These are phyloP conservation scores for Sebastes fasciatus DNA, from an alignment of 2,113 vertebrate genomes.

Conservation along the genomic window DNA sequence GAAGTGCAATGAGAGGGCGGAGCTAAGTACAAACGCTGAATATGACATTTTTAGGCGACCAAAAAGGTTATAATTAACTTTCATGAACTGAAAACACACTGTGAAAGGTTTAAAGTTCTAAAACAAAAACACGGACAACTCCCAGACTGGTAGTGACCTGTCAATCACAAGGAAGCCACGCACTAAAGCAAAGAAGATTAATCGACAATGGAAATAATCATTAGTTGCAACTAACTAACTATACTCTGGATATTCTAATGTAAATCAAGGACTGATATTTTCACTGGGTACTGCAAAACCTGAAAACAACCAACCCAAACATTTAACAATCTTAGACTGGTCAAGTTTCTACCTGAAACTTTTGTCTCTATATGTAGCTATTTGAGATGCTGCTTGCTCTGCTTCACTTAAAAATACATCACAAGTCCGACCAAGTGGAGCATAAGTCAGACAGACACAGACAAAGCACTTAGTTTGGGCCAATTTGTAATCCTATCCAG, in stretches of 20 bases:
- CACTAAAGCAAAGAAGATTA: too few relatives aligned
- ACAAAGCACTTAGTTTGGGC: constrained; percentile 41
- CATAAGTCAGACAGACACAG: constrained; percentile 30
- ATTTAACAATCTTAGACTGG: constrained; percentile 28
- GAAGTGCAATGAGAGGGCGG: too few relatives aligned
- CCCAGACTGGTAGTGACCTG: too few relatives aligned
- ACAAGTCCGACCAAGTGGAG: constrained; percentile 25
- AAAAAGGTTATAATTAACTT: too few relatives aligned
- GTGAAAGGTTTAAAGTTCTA: too few relatives aligned
- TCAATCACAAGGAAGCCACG: too few relatives aligned
- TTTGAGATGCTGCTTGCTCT: constrained; percentile 31
- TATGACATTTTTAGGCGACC: too few relatives aligned
- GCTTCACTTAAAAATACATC: constrained; percentile 59
- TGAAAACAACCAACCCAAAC: constrained; percentile 18
- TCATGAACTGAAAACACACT: too few relatives aligned
- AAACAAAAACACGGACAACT: too few relatives aligned
- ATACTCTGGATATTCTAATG: background rate
- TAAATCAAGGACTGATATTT: background rate
- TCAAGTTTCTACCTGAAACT: constrained; percentile 31
- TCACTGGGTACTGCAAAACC: background rate
- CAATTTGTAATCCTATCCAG: constrained; percentile 53
- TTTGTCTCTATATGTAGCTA: background rate
- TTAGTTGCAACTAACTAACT: too few relatives aligned
- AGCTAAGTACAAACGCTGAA: too few relatives aligned
- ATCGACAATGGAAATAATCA: too few relatives aligned